These are phyloP conservation scores for Squalus acanthias DNA, from an alignment of 2,797 vertebrate species.

Conservation along the genomic window DNA sequence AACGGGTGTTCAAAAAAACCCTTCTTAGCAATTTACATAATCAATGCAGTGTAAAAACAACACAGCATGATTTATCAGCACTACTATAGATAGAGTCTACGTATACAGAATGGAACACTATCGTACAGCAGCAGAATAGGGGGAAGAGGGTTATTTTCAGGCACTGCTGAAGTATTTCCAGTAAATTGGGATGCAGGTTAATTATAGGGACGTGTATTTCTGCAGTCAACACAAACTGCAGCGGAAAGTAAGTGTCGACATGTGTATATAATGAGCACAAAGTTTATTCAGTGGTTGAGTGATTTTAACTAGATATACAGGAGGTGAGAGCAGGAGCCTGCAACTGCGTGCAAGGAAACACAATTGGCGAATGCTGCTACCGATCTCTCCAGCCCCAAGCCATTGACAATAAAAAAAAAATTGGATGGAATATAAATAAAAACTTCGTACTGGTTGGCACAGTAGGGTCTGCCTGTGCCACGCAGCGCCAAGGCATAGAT, in stretches of 20 bases:
- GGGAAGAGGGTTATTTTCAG: neutral
- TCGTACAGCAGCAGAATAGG: neutral
- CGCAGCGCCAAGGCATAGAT: neutral
- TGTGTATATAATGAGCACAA: neutral
- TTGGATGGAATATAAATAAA: neutral
- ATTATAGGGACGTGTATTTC: neutral
- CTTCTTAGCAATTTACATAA: constrained; percentile 2
- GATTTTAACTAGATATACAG: neutral
- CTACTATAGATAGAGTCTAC: neutral
- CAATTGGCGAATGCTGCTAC: neutral
- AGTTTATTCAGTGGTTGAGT: neutral
- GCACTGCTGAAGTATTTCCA: neutral
- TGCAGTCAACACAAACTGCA: neutral
- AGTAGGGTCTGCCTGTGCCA: neutral
- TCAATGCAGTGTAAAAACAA: neutral
- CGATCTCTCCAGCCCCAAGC: neutral
- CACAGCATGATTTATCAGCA: neutral
- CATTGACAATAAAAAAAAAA: neutral
- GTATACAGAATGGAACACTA: neutral
- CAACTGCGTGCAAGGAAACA: neutral
- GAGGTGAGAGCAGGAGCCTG: neutral
- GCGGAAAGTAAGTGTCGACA: neutral
- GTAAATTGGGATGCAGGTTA: neutral
- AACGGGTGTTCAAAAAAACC: neutral
- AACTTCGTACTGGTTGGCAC: neutral